Evolutionary conservation across 2,888 invertebrate species (phyloP).

Genomic region (Liopterus haemorrhoidalis): DNA sequence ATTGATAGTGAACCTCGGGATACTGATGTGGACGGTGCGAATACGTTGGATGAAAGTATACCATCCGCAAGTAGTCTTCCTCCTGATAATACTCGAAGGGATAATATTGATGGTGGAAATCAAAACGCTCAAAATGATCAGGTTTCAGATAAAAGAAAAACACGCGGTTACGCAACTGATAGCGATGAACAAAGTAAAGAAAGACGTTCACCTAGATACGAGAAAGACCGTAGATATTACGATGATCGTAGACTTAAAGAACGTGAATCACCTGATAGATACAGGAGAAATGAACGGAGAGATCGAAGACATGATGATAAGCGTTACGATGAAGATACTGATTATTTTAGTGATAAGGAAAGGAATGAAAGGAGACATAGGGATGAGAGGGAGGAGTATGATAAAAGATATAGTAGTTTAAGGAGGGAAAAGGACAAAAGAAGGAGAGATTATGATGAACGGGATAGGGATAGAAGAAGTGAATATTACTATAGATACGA

Average conservation of each 20-base stretch:
- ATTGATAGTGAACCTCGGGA: conserved; percentile 21
- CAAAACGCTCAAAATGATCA: conserved; percentile 34
- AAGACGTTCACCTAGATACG: conserved; percentile 31
- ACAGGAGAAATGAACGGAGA: too few species aligned
- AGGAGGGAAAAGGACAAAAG: conserved; percentile 37
- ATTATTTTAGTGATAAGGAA: conserved; percentile 63
- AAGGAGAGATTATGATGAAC: conserved; percentile 38
- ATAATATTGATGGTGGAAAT: conserved; percentile 50
- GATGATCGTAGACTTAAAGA: conserved; percentile 33
- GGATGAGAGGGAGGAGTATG: conserved; percentile 42
- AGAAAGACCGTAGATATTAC: conserved; percentile 33
- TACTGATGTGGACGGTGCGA: conserved; percentile 8
- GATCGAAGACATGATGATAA: conserved; percentile 46
- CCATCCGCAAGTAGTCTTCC: conserved; percentile 19
- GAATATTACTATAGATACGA: conserved; percentile 45
- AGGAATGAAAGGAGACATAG: conserved; percentile 47
- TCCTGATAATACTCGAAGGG: conserved; percentile 41
- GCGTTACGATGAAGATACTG: conserved; percentile 60
- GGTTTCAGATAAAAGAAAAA: conserved; percentile 32
- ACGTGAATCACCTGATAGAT: conserved; percentile 38
- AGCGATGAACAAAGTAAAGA: conserved; percentile 38
- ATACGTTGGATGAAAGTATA: conserved; percentile 11
- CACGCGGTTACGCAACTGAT: conserved; percentile 40
- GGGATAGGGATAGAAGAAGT: conserved; percentile 41
- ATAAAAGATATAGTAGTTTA: conserved; percentile 42